Conservation (phyloP, 2,113 vertebrate genomes). For the Salvator merianae region DNA sequence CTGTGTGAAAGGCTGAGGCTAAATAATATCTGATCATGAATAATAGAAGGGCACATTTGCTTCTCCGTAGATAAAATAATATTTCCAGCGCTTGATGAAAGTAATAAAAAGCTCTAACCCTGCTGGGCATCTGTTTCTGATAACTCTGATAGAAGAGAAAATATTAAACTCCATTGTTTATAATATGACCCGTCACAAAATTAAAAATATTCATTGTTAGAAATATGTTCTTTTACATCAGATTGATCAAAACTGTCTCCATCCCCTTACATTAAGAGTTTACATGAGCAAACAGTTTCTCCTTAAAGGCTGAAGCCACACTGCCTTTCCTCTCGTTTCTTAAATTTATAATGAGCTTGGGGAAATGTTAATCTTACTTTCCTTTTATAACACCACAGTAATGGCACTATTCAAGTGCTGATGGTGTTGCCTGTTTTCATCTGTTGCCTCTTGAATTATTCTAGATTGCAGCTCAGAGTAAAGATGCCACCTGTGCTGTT, state of each 20-base stretch:
- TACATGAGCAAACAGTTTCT: constrained; percentile 21
- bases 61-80: constrained; percentile 46
- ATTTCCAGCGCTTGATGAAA: constrained; percentile 41
- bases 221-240: constrained; percentile 13
- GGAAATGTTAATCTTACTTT: constrained; percentile 64
- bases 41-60: constrained; percentile 45
- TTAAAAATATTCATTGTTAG: constrained; percentile 50
- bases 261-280: constrained; percentile 34
- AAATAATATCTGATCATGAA: constrained; percentile 47
- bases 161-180: constrained; percentile 48
- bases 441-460: constrained; percentile 57
- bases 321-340: constrained; percentile 52
- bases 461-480: constrained; percentile 64
- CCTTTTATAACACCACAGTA: constrained; percentile 51
- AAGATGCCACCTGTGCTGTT: constrained; percentile 46
- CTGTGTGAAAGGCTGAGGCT: constrained; percentile 23
- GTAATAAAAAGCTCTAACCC: constrained; percentile 32
- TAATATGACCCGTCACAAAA: constrained; percentile 26
- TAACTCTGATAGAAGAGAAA: constrained; percentile 32
- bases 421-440: constrained; percentile 50
- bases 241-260: constrained; percentile 41
- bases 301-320: constrained; percentile 1
- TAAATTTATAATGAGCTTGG: constrained; percentile 59
- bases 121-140: constrained; percentile 28
- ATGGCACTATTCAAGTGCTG: constrained; percentile 52